Percentiles rank a stretch among this genome's conserved stretches.
Evolutionary conservation across 1,140 invertebrate genomes (phyloP).

Genomic region (Patella vulgata): DNA sequence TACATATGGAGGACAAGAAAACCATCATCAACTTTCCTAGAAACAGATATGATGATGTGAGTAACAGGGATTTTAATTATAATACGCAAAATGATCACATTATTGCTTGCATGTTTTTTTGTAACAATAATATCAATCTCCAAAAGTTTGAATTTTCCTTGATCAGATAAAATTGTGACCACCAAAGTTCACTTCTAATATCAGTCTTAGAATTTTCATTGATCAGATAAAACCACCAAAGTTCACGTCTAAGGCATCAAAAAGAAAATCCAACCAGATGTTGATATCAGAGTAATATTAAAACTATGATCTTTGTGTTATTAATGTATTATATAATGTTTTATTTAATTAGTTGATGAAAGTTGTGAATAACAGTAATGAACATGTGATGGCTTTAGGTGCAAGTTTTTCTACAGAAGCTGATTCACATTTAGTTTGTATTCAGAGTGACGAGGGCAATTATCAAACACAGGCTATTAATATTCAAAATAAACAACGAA

Average conservation of each 20-base stretch:
- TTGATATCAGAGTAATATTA: too few relatives aligned
- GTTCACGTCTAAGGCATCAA: too few relatives aligned
- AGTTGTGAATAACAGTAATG: constrained; percentile 83
- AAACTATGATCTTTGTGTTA: too few relatives aligned
- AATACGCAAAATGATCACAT: background rate
- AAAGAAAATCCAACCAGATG: too few relatives aligned
- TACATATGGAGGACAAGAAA: constrained; percentile 86
- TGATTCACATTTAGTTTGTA: constrained; percentile 89
- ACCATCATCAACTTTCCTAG: constrained; percentile 82
- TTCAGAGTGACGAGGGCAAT: constrained; percentile 81
- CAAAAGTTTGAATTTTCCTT: too few relatives aligned
- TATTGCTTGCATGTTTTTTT: background rate
- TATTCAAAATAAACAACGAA: constrained; percentile 83
- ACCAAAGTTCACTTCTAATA: too few relatives aligned
- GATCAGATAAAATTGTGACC: too few relatives aligned
- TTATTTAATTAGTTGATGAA: constrained; percentile 78
- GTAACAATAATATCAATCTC: background rate
- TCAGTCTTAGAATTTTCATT: too few relatives aligned
- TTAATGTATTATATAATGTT: too few relatives aligned
- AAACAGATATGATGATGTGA: constrained; percentile 83
- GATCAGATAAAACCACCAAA: too few relatives aligned
- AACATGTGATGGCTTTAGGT: constrained; percentile 86
- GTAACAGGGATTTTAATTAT: too few relatives aligned
- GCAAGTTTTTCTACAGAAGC: constrained; percentile 83
- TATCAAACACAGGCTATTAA: constrained; percentile 89